Percentiles rank a stretch among this genome's conserved stretches.
These are phyloP conservation scores for Garra rufa DNA, from an alignment of 2,113 vertebrate species.

Conservation along the genomic window DNA sequence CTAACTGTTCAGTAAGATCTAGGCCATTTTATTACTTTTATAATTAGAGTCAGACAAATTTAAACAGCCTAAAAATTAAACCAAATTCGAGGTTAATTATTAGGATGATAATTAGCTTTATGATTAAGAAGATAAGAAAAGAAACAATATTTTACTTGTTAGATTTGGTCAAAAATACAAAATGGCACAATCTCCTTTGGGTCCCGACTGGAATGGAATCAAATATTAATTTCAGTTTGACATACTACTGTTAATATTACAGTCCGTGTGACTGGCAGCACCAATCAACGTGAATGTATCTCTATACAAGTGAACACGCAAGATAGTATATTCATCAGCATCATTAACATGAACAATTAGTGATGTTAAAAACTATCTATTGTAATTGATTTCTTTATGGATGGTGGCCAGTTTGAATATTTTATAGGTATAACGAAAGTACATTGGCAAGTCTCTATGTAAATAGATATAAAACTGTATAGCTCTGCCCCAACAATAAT, in stretches of 20 bases:
- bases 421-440: background rate
- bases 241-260: background rate
- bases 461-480: background rate
- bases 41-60: constrained; percentile 56
- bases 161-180: constrained; percentile 8
- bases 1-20: constrained; percentile 72
- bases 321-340: constrained; percentile 52
- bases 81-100: constrained; percentile 75
- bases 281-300: constrained; percentile 31
- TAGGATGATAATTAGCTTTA: constrained; percentile 75
- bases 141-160: constrained; percentile 62
- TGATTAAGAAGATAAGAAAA: constrained; percentile 78
- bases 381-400: constrained; percentile 11
- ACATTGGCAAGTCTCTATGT: background rate
- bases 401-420: background rate
- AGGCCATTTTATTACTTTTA: constrained; percentile 68
- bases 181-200: background rate
- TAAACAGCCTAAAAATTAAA: constrained; percentile 67
- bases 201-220: background rate
- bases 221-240: constrained; percentile 16
- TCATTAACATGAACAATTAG: constrained; percentile 48
- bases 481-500: background rate
- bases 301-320: constrained; percentile 15
- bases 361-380: constrained; percentile 34
- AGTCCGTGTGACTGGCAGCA: background rate